These are phyloP conservation scores for Drosophila hawaiiensis DNA, from an alignment of 2,888 invertebrate species.

Conservation along the genomic window DNA sequence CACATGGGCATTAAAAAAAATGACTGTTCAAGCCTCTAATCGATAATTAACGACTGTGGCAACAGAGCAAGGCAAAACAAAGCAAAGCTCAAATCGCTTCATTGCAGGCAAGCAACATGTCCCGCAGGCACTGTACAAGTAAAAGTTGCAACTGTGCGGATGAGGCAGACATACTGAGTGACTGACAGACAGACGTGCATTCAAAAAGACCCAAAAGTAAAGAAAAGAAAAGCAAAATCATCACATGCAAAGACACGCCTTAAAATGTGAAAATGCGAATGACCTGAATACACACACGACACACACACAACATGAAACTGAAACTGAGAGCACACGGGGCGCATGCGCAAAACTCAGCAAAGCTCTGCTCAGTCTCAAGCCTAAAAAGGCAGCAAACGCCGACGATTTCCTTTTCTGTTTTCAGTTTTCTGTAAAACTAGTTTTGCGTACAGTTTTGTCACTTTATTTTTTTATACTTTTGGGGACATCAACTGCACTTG, in stretches of 20 bases:
- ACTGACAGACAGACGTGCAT: constrained; percentile 38
- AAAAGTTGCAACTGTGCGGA: constrained; percentile 64
- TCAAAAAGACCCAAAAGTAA: constrained; percentile 28
- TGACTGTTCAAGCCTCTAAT: constrained; percentile 65
- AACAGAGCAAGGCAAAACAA: constrained; percentile 68
- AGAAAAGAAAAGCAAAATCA: constrained; percentile 53
- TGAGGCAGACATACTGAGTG: constrained; percentile 39
- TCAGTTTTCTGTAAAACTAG: constrained; percentile 64
- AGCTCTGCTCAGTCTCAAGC: constrained; percentile 34
- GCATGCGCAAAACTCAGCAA: constrained; percentile 57
- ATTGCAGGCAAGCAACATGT: constrained; percentile 40
- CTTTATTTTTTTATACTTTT: constrained; percentile 38
- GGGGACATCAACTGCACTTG: constrained; percentile 71
- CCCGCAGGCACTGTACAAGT: constrained; percentile 59
- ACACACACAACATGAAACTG: constrained; percentile 30
- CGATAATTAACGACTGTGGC: constrained; percentile 82
- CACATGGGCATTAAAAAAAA: constrained; percentile 28
- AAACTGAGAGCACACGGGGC: constrained; percentile 41
- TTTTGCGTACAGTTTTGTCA: constrained; percentile 61
- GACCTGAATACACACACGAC: constrained; percentile 74
- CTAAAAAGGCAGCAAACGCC: constrained; percentile 71
- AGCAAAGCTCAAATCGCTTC: constrained; percentile 58
- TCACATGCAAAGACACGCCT: constrained; percentile 74
- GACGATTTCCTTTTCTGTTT: constrained; percentile 78
- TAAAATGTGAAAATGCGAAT: constrained; percentile 82